Percentiles rank a stretch among this genome's conserved stretches.
Evolutionary conservation across 2,113 vertebrate species (phyloP).

Genomic region (Crotophaga sulcirostris): DNA sequence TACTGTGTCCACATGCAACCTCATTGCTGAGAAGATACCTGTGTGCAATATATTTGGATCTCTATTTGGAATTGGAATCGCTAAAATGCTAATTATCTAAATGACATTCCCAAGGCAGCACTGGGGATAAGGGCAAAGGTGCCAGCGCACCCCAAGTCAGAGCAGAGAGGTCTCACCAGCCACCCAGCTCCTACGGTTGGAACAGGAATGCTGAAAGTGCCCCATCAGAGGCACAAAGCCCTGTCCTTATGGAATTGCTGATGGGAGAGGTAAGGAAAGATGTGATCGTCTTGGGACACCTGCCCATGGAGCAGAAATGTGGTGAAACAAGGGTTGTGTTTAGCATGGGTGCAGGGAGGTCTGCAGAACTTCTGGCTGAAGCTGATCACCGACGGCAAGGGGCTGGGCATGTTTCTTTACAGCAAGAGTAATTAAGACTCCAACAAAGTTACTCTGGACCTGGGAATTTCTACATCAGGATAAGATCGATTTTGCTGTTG

Average conservation of each 20-base stretch:
- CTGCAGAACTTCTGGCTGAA: fast-evolving
- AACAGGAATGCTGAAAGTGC: neutral
- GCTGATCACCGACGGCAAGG: fast-evolving
- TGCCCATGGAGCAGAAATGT: neutral
- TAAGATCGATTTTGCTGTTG: neutral
- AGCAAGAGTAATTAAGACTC: neutral
- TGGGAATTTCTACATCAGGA: neutral
- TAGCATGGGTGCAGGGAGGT: neutral
- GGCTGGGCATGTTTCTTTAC: neutral
- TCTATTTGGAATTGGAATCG: fast-evolving
- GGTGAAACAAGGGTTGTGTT: neutral
- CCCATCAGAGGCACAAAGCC: neutral
- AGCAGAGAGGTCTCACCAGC: neutral
- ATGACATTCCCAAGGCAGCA: neutral
- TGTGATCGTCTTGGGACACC: fast-evolving
- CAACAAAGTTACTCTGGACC: fast-evolving
- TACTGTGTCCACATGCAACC: neutral
- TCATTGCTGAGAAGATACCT: neutral
- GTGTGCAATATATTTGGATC: too few species aligned
- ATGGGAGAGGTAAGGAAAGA: neutral
- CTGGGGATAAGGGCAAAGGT: neutral
- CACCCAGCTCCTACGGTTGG: neutral
- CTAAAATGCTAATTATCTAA: too few species aligned
- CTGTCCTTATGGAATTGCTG: neutral
- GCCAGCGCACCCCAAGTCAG: neutral